phyloP scores from a whole-genome alignment of 2,797 vertebrate species.

The Momotus momota region DNA sequence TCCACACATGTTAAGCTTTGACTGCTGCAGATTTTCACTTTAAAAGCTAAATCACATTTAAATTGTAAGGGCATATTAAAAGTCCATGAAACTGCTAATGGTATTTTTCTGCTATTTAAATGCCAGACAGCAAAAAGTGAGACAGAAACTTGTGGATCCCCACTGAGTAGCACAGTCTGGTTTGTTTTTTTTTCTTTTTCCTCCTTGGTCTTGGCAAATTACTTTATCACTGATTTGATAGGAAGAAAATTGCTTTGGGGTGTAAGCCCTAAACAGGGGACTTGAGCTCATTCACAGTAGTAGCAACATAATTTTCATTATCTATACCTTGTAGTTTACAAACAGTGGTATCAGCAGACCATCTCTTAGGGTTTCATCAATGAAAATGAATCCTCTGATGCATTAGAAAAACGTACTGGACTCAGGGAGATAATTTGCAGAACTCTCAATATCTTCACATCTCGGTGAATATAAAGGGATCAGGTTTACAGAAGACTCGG shows the following conservation, averaged over 20 bases:
- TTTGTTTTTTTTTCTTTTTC: neutral
- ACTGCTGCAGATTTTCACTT: neutral
- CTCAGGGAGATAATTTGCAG: neutral
- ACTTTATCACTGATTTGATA: neutral
- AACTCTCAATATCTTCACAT: neutral
- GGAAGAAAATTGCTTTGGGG: neutral
- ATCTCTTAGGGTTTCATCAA: neutral
- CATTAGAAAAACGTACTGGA: neutral
- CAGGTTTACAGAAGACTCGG: neutral
- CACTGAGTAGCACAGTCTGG: neutral
- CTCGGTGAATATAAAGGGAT: neutral
- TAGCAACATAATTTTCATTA: neutral
- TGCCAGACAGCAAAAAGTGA: neutral
- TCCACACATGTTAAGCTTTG: neutral
- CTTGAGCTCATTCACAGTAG: neutral
- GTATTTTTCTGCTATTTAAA: constrained; percentile 19
- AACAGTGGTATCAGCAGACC: neutral
- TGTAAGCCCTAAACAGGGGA: neutral
- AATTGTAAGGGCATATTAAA: neutral
- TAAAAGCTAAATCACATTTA: neutral
- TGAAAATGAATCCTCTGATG: neutral
- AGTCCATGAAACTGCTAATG: neutral
- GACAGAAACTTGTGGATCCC: neutral
- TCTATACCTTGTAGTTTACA: neutral
- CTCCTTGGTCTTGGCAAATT: neutral